Evolutionary conservation across 2,113 vertebrate genomes (phyloP), one percentile per base, ranked within the genome.

Genomic region (Chlamydotis undulata): DNA sequence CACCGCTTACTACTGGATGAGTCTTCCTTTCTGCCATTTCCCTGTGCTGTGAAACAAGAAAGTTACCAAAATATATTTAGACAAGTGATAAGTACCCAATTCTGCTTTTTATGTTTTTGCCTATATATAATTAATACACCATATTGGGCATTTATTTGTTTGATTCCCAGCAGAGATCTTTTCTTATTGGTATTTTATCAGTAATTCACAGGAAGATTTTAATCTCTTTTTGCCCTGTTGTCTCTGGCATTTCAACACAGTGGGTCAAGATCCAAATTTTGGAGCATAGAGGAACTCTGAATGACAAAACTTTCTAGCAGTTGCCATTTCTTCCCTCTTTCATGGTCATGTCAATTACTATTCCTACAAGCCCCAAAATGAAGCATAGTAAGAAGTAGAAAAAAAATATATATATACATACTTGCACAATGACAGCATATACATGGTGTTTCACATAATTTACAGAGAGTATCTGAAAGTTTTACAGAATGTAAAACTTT

Each of bases 351-450:
- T 22, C 31, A 76, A 8, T 45, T 78, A 4, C 5, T 52, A 28
- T 29, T 37, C 19, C n/a, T 64, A 25, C 6, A 63, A 83, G 6
- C 33, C 15, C 8, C 43, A 82, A 85, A 87, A 68, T 24, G 12
- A 93, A 71, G 17, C 13, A 35, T 4, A 67, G 13, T 41, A 68
- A 63, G 41, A 59, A 74, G 9, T 4, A 81, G 35, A 31, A 29
- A 37, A 35, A 37, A 64, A 63, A 53, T 45, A 59, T 35, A 35
- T 35, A 35, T 35, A 43, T 43, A 6, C 41, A n/a, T 53, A 83
- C 2, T 25, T 41, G 39, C 53, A 60, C 0, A 1, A 43, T 39
- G 25, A 28, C 28, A 24, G 6, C 16, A 47, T 16, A 39, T 8
- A 61, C 4, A 47, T 43, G 24, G 19, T 4, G 7, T 55, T 87